A percentile compares a stretch with the other conserved stretches of the same genome.
These are phyloP conservation scores for Mionectes macconnelli DNA, from an alignment of 2,113 vertebrate species.

Conservation along the genomic window DNA sequence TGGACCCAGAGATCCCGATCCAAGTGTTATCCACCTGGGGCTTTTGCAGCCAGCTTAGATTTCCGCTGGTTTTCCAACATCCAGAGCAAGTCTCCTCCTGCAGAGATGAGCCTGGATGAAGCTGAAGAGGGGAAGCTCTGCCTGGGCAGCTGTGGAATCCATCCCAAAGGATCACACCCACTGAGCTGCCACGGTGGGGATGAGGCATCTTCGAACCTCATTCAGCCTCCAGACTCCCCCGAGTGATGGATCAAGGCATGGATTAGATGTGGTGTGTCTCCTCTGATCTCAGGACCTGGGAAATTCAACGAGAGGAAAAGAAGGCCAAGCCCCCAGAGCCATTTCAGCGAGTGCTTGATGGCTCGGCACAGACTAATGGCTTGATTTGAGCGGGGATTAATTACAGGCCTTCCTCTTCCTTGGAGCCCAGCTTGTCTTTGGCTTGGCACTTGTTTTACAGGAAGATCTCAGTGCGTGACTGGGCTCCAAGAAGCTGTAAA, in stretches of 20 bases:
- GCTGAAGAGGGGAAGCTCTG: neutral
- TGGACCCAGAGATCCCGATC: fast-evolving
- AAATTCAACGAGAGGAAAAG: neutral
- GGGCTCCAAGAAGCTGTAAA: neutral
- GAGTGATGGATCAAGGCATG: neutral
- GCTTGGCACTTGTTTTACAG: neutral
- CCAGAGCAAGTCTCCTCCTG: neutral
- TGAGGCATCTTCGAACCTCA: fast-evolving
- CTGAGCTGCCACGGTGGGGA: neutral
- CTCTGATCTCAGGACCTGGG: neutral
- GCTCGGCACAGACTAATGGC: neutral
- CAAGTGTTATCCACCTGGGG: fast-evolving
- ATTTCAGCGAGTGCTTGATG: neutral
- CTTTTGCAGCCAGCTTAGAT: neutral
- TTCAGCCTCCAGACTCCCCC: neutral
- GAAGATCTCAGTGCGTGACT: neutral
- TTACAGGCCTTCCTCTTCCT: neutral
- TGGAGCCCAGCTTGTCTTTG: neutral
- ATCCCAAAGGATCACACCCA: neutral
- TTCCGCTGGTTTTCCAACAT: neutral
- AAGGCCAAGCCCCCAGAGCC: neutral
- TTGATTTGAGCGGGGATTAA: neutral
- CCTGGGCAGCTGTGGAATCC: neutral
- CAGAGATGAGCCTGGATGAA: neutral
- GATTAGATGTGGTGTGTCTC: neutral